phyloP scores from a whole-genome alignment of 2,797 vertebrate genomes.

The Nannoperca obscura region DNA sequence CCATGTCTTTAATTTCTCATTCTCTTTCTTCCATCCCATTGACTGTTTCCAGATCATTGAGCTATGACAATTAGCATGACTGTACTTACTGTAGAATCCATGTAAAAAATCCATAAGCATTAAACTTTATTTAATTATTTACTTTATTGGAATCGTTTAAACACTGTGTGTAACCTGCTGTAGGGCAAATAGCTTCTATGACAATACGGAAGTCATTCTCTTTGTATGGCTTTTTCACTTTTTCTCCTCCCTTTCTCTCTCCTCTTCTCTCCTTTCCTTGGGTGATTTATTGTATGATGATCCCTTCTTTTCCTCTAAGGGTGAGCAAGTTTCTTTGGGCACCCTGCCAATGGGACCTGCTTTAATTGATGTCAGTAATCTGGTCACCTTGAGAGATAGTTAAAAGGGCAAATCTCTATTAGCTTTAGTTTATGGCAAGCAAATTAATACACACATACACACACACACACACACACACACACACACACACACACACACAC shows the following conservation, averaged over 20 bases:
- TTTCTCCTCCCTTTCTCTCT: conserved; percentile 24
- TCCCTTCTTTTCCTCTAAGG: conserved; percentile 67
- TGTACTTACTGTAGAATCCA: conserved; percentile 60
- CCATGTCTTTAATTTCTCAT: conserved; percentile 41
- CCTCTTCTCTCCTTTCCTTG: conserved; percentile 36
- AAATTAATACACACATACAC: conserved; percentile 69
- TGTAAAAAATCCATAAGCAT: conserved; percentile 54
- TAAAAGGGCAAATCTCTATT: conserved; percentile 83
- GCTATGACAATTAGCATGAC: conserved; percentile 32
- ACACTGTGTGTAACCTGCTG: conserved; percentile 48
- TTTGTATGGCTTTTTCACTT: conserved; percentile 44
- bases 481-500: conserved; percentile 2
- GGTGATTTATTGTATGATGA: conserved; percentile 76
- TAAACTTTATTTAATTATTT: conserved; percentile 65
- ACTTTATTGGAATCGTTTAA: conserved; percentile 48
- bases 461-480: conserved; percentile 16
- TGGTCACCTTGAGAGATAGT: conserved; percentile 84
- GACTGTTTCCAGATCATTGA: conserved; percentile 60
- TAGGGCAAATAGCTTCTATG: conserved; percentile 42
- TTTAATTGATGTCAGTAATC: conserved; percentile 86
- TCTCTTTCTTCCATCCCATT: conserved; percentile 41
- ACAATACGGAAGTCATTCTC: conserved; percentile 30
- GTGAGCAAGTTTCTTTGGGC: conserved; percentile 73
- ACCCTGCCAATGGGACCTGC: conserved; percentile 71
- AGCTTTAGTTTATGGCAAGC: conserved; percentile 80